Base-by-base conservation (phyloP, 2,113 vertebrate species). In the Notarius lentiginosus region DNA sequence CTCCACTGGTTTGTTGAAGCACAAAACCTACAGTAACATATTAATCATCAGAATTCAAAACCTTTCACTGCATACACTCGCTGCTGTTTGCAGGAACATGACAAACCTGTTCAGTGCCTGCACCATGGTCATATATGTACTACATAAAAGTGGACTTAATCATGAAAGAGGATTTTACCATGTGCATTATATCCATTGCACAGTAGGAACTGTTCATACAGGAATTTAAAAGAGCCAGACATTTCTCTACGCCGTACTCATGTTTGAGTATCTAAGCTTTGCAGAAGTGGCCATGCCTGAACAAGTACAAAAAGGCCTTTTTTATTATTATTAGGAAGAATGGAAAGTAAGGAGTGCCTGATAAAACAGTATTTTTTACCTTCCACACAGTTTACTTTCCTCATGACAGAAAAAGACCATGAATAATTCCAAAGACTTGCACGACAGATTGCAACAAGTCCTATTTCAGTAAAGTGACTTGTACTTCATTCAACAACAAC, bases 1-100 rank as follows among this genome's bases (percentile, higher is more conserved):
- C 53, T 80, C 80, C 87, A 61, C 47, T 65, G 55, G 2, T 85
- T 85, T 85, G 56, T 22, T 85, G 84, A 88, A 88, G 61, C 83
- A 11, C 83, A 88, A 85, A 20, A 85, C 87, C 77, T 88, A 85
- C 8, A 75, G 77, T 17, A 61, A 66, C n/a, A 81, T 47, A 79
- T 87, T 84, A 18, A 80, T 55, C n/a, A 47, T 41, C 18, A 86
- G 27, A 86, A 24, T 70, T 70, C 18, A 55, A 55, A 80, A 55
- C 7, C 60, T 53, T 79, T 34, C 3, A 79, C 4, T 15, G 17
- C 76, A 58, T 58, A 58, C n/a, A 79, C 17, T 18, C 60, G 30
- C 5, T 79, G 30, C 5, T 79, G 27, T 60, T 79, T 60, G 53
- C 9, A 7, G 24, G 14, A 56, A 27, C 73, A 76, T 24, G 5